Conservation (phyloP, 2,797 vertebrate genomes). For the Pseudochirops cupreus region DNA sequence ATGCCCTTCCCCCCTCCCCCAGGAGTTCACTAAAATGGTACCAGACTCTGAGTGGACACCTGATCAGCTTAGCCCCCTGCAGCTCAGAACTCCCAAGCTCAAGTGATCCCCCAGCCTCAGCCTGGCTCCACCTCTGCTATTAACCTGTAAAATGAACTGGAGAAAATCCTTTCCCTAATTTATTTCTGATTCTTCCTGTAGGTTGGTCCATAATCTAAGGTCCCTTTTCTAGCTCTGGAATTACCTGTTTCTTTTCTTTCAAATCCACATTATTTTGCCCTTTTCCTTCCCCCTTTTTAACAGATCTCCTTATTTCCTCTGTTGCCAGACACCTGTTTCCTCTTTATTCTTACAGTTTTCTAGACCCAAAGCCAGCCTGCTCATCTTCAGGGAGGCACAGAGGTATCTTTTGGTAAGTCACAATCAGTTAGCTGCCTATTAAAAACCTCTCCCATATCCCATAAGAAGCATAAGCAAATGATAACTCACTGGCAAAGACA, state of each 20-base stretch:
- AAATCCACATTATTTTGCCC: not conserved
- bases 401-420: slow-evolving; percentile 28
- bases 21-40: not conserved
- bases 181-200: not conserved
- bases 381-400: slow-evolving; percentile 35
- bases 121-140: not conserved
- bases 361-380: slow-evolving; percentile 64
- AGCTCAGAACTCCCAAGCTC: not conserved
- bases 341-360: slow-evolving; percentile 69
- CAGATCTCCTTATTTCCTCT: slow-evolving; percentile 62
- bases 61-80: not conserved
- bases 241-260: not conserved
- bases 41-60: not conserved
- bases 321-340: slow-evolving; percentile 68
- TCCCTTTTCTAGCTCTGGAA: not conserved
- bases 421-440: not conserved
- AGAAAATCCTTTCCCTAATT: not conserved
- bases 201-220: not conserved
- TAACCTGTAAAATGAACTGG: not conserved
- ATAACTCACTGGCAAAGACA: not conserved
- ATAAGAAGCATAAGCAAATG: not conserved
- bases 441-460: not conserved
- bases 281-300: not conserved
- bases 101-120: not conserved
- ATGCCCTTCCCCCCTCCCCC: too few species aligned